phyloP scores from a whole-genome alignment of 2,113 vertebrate species.

The Felis chaus region DNA sequence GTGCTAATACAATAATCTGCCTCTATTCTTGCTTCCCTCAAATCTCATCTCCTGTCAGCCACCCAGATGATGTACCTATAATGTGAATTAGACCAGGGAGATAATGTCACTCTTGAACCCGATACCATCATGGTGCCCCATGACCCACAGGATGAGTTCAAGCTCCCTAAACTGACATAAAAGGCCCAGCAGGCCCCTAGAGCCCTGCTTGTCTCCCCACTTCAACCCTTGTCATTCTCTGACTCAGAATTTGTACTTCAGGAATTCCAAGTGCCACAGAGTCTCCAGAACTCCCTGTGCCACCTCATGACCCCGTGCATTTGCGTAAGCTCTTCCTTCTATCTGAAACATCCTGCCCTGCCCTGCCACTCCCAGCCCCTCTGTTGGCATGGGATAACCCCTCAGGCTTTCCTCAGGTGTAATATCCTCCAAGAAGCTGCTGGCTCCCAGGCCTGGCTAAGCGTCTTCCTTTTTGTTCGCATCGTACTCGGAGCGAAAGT shows the following conservation, averaged over 20 bases:
- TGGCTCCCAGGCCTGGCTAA: not conserved
- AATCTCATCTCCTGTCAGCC: not conserved
- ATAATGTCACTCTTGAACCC: not conserved
- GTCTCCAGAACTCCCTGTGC: not conserved
- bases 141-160: not conserved
- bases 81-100: no score
- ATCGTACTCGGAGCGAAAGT: not conserved
- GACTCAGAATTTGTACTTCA: not conserved
- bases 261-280: not conserved
- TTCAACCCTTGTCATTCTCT: not conserved
- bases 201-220: not conserved
- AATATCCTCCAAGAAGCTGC: not conserved
- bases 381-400: not conserved
- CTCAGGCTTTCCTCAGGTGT: not conserved
- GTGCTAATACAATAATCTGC: no score
- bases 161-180: not conserved
- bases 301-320: not conserved
- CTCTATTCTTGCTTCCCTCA: not conserved
- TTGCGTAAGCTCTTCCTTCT: not conserved
- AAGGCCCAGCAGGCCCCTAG: accelerated
- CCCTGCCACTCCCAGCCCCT: not conserved
- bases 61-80: not conserved
- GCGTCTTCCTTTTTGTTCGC: not conserved
- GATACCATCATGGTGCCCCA: not conserved
- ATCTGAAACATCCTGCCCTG: not conserved